Base-by-base conservation (phyloP, 2,797 vertebrate species). In the Leuciscus waleckii region DNA sequence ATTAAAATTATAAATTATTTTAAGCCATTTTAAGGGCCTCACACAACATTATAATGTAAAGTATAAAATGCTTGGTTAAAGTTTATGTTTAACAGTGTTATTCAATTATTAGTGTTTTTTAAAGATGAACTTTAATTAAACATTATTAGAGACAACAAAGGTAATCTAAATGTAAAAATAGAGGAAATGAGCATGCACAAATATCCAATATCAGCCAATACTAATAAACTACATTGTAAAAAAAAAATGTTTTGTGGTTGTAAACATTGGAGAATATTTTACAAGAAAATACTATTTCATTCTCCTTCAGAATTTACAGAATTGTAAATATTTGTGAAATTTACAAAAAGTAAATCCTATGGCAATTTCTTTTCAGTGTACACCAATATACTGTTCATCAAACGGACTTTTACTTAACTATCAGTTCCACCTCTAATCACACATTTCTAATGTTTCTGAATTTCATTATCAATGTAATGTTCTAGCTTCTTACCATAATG, bases 401-500 rank as follows among this genome's bases (percentile, higher is more conserved):
- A 19, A n/a, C 19, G 43, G 19, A 54, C 8, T 73, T 73, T 74
- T 35, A 69, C 23, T 49, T 17, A 61, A 21, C 37, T 43, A 56
- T 71, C 1, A 11, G 13, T 49, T 49, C 16, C 19, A 74, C 17
- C 41, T 43, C 43, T 68, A 41, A 76, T 68, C 32, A 65, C 46
- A 83, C n/a, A 39, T 74, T 14, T 84, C 1, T 21, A 17, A 65
- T 58, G 37, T 74, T 81, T 73, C 9, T 74, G 58, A 82, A 63
- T 10, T 21, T 14, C 35, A 37, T 82, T 19, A 41, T 63, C 43
- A 58, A 14, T 70, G 37, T 13, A 70, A 29, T 61, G 26, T 68
- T 35, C 92, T 95, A 92, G 99, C 98, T 56, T 35, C 92, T 95
- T 92, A 99, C 98, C 98, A 99, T 99, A 89, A 99, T 95, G 63